Base-by-base conservation (phyloP, 1,140 invertebrate species). In the Ephestia elutella region DNA sequence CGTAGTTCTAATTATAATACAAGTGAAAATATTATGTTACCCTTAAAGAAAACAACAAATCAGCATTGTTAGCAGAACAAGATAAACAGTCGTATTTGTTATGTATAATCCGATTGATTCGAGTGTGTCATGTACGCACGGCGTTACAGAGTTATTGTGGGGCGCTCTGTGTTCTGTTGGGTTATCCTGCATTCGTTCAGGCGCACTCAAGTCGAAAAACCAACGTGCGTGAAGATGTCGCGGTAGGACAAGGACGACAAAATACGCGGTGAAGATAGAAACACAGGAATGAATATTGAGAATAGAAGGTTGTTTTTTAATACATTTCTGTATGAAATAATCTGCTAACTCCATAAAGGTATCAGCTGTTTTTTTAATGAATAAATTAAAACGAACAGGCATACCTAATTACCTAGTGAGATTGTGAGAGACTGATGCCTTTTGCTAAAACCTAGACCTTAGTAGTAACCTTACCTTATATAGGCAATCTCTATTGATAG, bases 191-290 rank as follows among this genome's bases (percentile, higher is more conserved):
- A 68, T 68, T 69, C 64, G 65, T 62, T 70, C 55, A 63, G 59
- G 68, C 61, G 70, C 73, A 73, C 73, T 75, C 70, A 63, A 75
- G 68, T 75, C 56, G 70, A 75, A 75, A 75, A 75, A 73, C 67
- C 70, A 75, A 66, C 61, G 65, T 61, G 73, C 73, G 73, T 75
- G 65, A 75, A 74, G 66, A 68, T 63, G 64, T 51, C 56, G 51
- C 62, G 62, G 53, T 57, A 64, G 63, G 63, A 65, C 68, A 76
- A 68, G 70, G 68, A 64, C 63, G 53, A 59, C 48, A 63, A n/a
- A 65, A 66, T 56, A 64, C 60, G 13, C 38, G 38, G 10, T 44
- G 13, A 44, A 15, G 10, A 44, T 5, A 44, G 11, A 32, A 11
- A 10, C 30, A 25, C 2, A 25, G 7, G 7, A 25, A 25, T 25